phyloP scores from a whole-genome alignment of 1,140 invertebrate genomes.

The Mizuhopecten yessoensis region DNA sequence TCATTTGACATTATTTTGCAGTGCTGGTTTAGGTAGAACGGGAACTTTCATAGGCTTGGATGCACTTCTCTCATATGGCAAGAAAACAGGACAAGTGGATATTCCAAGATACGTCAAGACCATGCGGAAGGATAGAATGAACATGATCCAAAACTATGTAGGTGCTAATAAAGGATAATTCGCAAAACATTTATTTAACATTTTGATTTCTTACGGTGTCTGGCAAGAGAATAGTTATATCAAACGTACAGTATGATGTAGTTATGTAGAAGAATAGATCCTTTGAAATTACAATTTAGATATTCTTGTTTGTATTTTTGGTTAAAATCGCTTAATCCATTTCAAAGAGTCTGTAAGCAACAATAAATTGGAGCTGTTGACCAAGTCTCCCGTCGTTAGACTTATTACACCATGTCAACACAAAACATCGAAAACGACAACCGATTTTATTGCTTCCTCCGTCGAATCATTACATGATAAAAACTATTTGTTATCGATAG shows the following conservation, averaged over 20 bases:
- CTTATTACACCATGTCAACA: no score
- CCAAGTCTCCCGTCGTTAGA: no score
- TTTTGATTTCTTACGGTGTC: no score
- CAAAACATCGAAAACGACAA: not conserved
- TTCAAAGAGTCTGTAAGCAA: not conserved
- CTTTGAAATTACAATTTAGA: not conserved
- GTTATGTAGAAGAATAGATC: not conserved
- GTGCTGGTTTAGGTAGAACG: constrained; percentile 41
- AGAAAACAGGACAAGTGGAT: not conserved
- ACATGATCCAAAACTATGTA: constrained; percentile 45
- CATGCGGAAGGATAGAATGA: constrained; percentile 45
- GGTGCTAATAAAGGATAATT: not conserved
- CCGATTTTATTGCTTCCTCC: no score
- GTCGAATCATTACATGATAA: no score
- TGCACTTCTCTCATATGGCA: constrained; percentile 8
- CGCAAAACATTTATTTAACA: not conserved
- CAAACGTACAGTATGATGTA: not conserved
- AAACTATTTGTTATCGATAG: no score
- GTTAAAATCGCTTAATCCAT: not conserved
- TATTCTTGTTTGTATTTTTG: not conserved
- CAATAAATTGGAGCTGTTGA: no score
- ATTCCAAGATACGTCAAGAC: constrained; percentile 1
- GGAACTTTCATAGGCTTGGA: constrained; percentile 46
- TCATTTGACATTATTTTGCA: not conserved
- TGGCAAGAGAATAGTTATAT: no score